Evolutionary conservation across 1,140 invertebrate species (phyloP).

Genomic region (Drepana arcuata): DNA sequence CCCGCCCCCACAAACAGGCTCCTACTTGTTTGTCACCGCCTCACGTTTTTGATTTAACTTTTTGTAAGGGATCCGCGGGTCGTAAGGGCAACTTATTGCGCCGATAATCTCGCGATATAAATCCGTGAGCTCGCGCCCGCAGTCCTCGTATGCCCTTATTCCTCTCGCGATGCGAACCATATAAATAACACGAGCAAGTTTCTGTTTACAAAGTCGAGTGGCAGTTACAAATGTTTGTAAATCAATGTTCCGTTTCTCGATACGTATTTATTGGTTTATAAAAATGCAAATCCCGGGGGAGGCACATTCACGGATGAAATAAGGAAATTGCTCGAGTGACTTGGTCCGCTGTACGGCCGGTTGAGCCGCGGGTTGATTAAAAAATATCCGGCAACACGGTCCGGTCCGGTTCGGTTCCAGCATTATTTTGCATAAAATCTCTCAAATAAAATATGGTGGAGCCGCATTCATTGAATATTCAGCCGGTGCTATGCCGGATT

Average conservation of each 20-base stretch:
- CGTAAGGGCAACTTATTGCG: slow-evolving; percentile 21
- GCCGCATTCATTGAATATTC: slow-evolving; percentile 25
- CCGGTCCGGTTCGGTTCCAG: slow-evolving; percentile 6
- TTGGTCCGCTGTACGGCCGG: not conserved
- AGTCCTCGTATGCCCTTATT: too few relatives aligned
- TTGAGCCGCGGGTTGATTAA: slow-evolving; percentile 16
- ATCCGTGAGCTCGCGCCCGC: too few relatives aligned
- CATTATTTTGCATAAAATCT: slow-evolving; percentile 22
- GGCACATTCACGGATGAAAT: too few relatives aligned
- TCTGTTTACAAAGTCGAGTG: too few relatives aligned
- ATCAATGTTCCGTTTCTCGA: too few relatives aligned
- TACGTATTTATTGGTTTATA: too few relatives aligned
- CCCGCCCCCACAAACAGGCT: not conserved
- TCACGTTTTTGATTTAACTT: slow-evolving; percentile 46
- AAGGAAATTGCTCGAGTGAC: not conserved
- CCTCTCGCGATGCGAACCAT: too few relatives aligned
- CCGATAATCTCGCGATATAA: slow-evolving; percentile 29
- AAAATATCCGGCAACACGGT: slow-evolving; percentile 13
- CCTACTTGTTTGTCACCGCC: slow-evolving; percentile 22
- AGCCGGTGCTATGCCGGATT: slow-evolving; percentile 21
- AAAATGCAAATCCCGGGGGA: too few relatives aligned
- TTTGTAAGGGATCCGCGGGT: slow-evolving; percentile 19
- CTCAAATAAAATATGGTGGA: slow-evolving; percentile 23
- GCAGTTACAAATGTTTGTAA: too few relatives aligned
- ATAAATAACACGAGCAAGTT: too few relatives aligned